Percentiles rank a stretch among this genome's conserved stretches.
Conservation (phyloP, 2,888 invertebrate species). For the Torymus texanus region DNA sequence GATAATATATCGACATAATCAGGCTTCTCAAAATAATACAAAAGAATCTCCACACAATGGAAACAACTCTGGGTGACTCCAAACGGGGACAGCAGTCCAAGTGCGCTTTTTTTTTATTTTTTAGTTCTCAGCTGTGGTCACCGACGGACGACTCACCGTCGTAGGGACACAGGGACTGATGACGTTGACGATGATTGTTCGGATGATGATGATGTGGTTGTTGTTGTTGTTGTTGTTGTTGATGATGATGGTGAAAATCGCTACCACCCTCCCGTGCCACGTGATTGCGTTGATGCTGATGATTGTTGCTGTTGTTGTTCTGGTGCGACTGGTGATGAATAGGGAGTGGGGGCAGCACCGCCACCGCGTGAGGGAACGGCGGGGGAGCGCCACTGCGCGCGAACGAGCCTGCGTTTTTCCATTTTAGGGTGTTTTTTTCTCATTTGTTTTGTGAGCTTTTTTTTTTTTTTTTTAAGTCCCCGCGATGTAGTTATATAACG, state of each 20-base stretch:
- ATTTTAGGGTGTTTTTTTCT: slow-evolving; percentile 5
- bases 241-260: slow-evolving; percentile 16
- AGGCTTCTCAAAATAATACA: not conserved
- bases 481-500: no score
- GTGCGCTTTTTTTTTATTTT: not conserved
- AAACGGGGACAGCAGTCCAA: no score
- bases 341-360: slow-evolving; percentile 79
- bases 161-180: slow-evolving; percentile 42
- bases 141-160: slow-evolving; percentile 51
- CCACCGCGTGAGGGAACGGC: slow-evolving; percentile 79
- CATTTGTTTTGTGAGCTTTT: slow-evolving; percentile 4
- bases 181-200: slow-evolving; percentile 19
- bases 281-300: slow-evolving; percentile 44
- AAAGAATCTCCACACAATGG: not conserved
- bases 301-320: slow-evolving; percentile 58
- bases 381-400: slow-evolving; percentile 73
- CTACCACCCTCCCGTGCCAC: slow-evolving; percentile 55
- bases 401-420: slow-evolving; percentile 53
- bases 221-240: slow-evolving; percentile 24
- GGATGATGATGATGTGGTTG: slow-evolving; percentile 58
- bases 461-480: not conserved
- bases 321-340: slow-evolving; percentile 64
- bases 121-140: not conserved
- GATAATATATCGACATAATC: no score
- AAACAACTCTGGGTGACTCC: not conserved